Conservation (phyloP, 2,797 vertebrate genomes). For the Tapera naevia region DNA sequence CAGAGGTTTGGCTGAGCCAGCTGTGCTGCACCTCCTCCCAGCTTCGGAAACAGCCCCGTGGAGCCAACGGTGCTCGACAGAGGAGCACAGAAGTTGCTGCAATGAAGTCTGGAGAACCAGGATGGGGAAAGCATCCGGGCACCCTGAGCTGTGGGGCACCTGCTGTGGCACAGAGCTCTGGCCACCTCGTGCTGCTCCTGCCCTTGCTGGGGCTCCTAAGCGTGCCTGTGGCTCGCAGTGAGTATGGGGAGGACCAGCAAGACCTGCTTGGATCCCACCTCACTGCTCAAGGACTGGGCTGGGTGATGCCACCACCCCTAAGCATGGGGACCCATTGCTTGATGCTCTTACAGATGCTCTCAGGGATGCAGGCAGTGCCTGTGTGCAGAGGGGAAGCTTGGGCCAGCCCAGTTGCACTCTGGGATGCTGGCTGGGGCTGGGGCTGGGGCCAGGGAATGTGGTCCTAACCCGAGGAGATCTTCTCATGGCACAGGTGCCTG, state of each 20-base stretch:
- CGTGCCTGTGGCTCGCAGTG: background rate
- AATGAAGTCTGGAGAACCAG: background rate
- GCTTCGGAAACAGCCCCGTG: background rate
- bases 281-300: background rate
- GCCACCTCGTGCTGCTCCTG: background rate
- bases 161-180: fast-evolving
- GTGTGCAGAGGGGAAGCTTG: no score
- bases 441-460: background rate
- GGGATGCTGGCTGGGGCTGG: background rate
- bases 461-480: background rate
- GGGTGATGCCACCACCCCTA: background rate
- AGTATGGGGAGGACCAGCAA: background rate
- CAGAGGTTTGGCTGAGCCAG: background rate
- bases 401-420: fast-evolving
- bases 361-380: background rate
- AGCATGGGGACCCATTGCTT: fast-evolving
- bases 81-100: background rate
- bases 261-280: background rate
- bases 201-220: background rate
- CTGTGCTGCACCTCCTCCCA: background rate
- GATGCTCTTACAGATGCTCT: background rate
- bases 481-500: background rate
- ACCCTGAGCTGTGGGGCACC: background rate
- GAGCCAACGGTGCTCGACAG: background rate
- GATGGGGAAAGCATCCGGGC: fast-evolving